Evolutionary conservation across 1,140 invertebrate genomes (phyloP).

Genomic region (Spodoptera frugiperda): DNA sequence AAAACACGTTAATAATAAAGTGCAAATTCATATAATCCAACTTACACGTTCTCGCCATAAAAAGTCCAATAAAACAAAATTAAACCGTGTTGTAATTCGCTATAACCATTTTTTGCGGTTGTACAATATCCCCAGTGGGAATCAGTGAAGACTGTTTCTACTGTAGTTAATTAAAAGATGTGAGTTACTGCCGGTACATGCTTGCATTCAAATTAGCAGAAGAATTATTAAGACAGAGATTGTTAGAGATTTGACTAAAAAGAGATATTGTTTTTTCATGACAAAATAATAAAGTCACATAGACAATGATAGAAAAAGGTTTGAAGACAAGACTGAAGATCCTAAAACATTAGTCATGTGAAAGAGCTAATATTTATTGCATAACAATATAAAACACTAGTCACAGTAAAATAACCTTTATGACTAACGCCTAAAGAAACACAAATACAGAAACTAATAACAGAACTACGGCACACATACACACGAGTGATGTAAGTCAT

Average conservation of each 20-base stretch:
- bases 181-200: slow-evolving; percentile 46
- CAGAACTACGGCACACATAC: not conserved
- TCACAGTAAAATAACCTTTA: not conserved
- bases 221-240: not conserved
- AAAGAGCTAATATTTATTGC: not conserved
- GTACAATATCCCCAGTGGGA: slow-evolving; percentile 51
- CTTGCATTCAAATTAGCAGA: slow-evolving; percentile 13
- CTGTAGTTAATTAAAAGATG: slow-evolving; percentile 68
- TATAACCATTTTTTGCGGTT: slow-evolving; percentile 57
- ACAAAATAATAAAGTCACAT: not conserved
- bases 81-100: slow-evolving; percentile 57
- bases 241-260: not conserved
- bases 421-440: not conserved
- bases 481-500: slow-evolving; percentile 47
- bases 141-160: slow-evolving; percentile 56
- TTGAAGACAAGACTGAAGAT: not conserved
- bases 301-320: not conserved
- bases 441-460: slow-evolving; percentile 8
- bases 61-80: slow-evolving; percentile 48
- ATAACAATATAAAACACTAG: not conserved
- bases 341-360: no score
- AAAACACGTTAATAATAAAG: slow-evolving; percentile 23
- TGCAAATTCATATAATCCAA: slow-evolving; percentile 25
- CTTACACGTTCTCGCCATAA: slow-evolving; percentile 32
- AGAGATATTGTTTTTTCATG: not conserved